phyloP scores from a whole-genome alignment of 2,113 vertebrate species.

The Cnemophilus loriae region DNA sequence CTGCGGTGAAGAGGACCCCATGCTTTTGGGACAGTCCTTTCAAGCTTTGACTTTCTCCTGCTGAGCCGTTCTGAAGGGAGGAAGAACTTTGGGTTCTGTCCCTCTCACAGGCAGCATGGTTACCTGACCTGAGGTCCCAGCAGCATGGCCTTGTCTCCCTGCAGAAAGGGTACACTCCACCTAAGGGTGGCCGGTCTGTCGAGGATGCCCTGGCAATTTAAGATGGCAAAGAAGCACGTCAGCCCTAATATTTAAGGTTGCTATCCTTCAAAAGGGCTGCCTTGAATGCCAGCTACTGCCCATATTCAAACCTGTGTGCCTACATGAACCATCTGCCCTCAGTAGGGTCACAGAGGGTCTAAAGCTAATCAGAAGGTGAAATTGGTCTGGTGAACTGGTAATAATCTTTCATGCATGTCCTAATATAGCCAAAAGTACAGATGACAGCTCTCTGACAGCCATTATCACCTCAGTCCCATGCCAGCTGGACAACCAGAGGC shows the following conservation, averaged over 20 bases:
- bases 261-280: background rate
- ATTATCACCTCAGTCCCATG: background rate
- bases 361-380: background rate
- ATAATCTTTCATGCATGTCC: background rate
- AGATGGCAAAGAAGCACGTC: background rate
- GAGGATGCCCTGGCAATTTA: background rate
- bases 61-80: background rate
- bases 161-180: background rate
- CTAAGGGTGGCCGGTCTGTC: background rate
- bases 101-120: background rate
- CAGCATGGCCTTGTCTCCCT: background rate
- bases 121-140: background rate
- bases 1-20: background rate
- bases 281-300: background rate
- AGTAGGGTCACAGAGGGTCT: background rate
- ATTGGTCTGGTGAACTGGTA: background rate
- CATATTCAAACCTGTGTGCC: accelerated
- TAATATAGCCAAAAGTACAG: background rate
- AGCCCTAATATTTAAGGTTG: background rate
- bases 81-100: background rate
- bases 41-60: background rate
- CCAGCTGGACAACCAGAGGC: background rate
- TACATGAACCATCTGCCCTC: background rate
- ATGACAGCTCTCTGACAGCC: background rate
- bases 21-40: background rate